Evolutionary conservation across 2,888 invertebrate species (phyloP).

Genomic region (Cancer borealis): DNA sequence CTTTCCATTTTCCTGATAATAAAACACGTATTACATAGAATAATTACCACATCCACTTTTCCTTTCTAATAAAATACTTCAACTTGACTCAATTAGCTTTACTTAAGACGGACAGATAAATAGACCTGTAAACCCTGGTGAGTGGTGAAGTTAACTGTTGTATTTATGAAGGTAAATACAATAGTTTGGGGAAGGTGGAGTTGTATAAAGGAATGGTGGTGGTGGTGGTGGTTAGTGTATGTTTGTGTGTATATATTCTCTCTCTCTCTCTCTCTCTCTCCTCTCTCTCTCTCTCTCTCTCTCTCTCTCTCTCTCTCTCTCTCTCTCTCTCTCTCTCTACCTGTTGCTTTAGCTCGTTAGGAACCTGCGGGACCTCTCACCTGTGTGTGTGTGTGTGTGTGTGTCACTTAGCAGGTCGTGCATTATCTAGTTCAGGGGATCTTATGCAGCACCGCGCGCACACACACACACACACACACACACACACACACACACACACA

Average conservation of each 20-base stretch:
- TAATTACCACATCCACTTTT: too few species aligned
- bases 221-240: not conserved
- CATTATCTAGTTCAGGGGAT: not conserved
- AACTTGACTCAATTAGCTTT: too few species aligned
- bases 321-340: slow-evolving; percentile 25
- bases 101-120: not conserved
- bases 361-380: slow-evolving; percentile 26
- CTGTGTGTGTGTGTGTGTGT: slow-evolving; percentile 16
- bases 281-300: slow-evolving; percentile 43
- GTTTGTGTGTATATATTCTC: not conserved
- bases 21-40: too few species aligned
- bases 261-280: slow-evolving; percentile 42
- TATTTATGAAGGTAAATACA: too few species aligned
- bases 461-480: slow-evolving; percentile 42
- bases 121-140: too few species aligned
- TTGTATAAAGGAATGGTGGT: not conserved
- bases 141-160: too few species aligned
- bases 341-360: slow-evolving; percentile 23
- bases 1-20: too few species aligned
- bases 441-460: not conserved
- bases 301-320: slow-evolving; percentile 11
- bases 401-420: not conserved
- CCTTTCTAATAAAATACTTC: too few species aligned
- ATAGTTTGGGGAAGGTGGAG: not conserved
- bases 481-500: slow-evolving; percentile 26